A percentile compares a stretch with the other conserved stretches of the same genome.
phyloP scores from a whole-genome alignment of 2,797 vertebrate species.

The Sebastes melanostomus region DNA sequence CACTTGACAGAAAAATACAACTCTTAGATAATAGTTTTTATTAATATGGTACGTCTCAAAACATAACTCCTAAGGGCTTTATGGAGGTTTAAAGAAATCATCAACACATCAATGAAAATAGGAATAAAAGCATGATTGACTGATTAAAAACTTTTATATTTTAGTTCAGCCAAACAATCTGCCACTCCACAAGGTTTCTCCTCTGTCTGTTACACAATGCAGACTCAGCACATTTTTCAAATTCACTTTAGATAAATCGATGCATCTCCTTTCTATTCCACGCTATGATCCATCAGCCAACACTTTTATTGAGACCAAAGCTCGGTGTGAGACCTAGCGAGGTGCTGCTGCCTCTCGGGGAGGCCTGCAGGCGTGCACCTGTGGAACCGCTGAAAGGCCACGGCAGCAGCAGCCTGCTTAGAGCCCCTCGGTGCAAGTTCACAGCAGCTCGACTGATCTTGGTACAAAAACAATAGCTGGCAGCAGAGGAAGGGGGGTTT shows the following conservation, averaged over 20 bases:
- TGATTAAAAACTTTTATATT: not conserved
- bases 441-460: constrained; percentile 16
- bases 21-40: not conserved
- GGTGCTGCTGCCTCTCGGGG: constrained; percentile 6
- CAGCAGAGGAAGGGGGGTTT: constrained; percentile 19
- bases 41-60: not conserved
- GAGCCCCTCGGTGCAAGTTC: not conserved
- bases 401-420: not conserved
- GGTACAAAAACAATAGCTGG: constrained; percentile 44
- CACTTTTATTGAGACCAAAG: constrained; percentile 14
- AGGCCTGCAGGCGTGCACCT: constrained; percentile 49
- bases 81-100: not conserved
- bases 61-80: not conserved
- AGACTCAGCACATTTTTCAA: constrained; percentile 14
- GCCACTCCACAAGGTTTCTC: not conserved
- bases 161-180: not conserved
- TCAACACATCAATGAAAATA: not conserved
- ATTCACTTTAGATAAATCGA: constrained; percentile 16
- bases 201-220: not conserved
- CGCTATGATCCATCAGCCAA: not conserved
- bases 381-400: constrained; percentile 39
- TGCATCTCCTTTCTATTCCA: not conserved
- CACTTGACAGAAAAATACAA: constrained; percentile 13
- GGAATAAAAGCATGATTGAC: not conserved
- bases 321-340: constrained; percentile 6